Percentiles rank a stretch among this genome's conserved stretches.
Conservation (phyloP, 2,113 vertebrate species). For the Melanostigma gelatinosum region DNA sequence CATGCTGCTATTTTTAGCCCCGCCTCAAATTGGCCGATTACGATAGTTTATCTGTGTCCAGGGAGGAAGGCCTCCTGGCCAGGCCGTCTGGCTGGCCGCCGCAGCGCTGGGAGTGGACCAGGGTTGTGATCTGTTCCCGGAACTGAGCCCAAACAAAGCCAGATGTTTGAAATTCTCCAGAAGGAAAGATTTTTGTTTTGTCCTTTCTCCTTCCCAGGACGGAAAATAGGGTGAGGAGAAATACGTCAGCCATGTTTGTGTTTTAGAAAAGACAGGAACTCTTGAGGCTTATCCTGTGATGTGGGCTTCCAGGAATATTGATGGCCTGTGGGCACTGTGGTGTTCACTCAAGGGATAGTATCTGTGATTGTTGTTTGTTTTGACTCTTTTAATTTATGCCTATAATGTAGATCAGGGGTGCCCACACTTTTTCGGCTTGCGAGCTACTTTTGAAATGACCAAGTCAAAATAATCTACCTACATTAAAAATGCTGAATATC, state of each 20-base stretch:
- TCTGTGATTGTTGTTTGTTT: background rate
- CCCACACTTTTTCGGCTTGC: too few species aligned
- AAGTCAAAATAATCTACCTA: too few species aligned
- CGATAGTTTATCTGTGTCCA: conserved; percentile 63
- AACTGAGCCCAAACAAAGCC: conserved; percentile 63
- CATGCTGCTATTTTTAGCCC: conserved; percentile 57
- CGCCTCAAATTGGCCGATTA: conserved; percentile 54
- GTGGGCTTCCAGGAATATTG: background rate
- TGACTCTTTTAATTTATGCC: background rate
- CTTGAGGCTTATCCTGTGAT: background rate
- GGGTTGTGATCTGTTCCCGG: conserved; percentile 66
- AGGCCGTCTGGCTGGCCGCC: background rate
- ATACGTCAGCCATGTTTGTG: conserved; percentile 26
- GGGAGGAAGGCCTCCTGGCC: conserved; percentile 44
- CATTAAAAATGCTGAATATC: too few species aligned
- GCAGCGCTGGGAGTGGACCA: conserved; percentile 33
- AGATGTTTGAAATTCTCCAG: conserved; percentile 78
- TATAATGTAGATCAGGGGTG: background rate
- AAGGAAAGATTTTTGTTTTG: conserved; percentile 44
- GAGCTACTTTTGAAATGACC: too few species aligned
- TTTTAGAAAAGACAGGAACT: background rate
- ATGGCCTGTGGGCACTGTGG: background rate
- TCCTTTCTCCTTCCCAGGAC: conserved; percentile 19
- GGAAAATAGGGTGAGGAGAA: conserved; percentile 32
- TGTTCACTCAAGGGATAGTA: conserved; percentile 9